Percentiles rank a stretch among this genome's conserved stretches.
Conservation (phyloP, 1,140 invertebrate species). For the Trichonephila inaurata region DNA sequence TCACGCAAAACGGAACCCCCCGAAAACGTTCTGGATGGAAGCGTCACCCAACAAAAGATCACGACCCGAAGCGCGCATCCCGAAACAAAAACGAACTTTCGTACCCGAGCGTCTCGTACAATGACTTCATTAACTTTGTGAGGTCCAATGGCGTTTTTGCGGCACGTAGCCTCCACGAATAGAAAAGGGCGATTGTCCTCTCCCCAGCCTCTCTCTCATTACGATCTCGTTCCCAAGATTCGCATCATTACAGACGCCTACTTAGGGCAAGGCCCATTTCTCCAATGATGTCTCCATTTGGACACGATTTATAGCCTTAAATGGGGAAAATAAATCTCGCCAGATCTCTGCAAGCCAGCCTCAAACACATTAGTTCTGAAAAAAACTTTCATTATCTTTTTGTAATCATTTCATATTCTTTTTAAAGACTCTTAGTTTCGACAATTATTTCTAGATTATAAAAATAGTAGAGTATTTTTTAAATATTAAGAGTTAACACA, state of each 20-base stretch:
- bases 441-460: no score
- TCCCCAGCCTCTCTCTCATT: neutral
- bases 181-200: neutral
- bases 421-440: no score
- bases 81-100: neutral
- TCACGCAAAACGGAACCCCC: constrained; percentile 24
- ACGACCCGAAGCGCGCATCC: neutral
- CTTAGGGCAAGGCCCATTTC: constrained; percentile 33
- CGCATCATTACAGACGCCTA: constrained; percentile 37
- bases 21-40: no score
- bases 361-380: neutral
- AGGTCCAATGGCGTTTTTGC: neutral
- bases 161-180: neutral
- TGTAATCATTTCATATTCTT: neutral
- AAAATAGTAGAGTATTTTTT: no score
- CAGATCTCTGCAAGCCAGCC: neutral
- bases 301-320: constrained; percentile 27
- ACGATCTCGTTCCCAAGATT: constrained; percentile 32
- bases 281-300: constrained; percentile 17
- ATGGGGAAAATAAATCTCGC: neutral
- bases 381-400: neutral
- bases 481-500: no score
- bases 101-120: neutral
- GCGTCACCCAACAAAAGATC: neutral
- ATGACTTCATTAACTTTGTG: constrained; percentile 26